These are phyloP conservation scores for Cephalotes varians DNA, from an alignment of 2,888 invertebrate genomes.

Conservation along the genomic window DNA sequence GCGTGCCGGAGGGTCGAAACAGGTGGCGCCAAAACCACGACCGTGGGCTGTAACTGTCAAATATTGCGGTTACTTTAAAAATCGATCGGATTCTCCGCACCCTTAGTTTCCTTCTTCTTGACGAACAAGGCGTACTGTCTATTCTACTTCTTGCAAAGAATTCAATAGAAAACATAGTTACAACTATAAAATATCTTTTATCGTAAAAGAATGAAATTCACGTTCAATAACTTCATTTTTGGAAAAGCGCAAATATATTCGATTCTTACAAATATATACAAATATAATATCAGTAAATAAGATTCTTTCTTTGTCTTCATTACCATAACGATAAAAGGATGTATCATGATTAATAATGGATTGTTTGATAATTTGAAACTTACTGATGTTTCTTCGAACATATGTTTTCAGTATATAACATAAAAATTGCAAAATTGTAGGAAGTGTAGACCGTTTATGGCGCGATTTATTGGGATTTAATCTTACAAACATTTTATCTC, in stretches of 20 bases:
- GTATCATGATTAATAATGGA: background rate
- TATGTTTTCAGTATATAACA: background rate
- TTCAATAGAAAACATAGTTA: constrained; percentile 20
- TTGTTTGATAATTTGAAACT: background rate
- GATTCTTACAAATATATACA: background rate
- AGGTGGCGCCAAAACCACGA: constrained; percentile 84
- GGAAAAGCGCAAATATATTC: background rate
- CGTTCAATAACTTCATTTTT: background rate
- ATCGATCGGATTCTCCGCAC: constrained; percentile 80
- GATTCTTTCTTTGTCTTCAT: background rate
- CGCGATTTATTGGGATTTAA: constrained; percentile 10
- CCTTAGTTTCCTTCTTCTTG: constrained; percentile 34
- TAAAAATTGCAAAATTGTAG: background rate
- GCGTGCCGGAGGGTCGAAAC: constrained; percentile 78
- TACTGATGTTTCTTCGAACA: background rate
- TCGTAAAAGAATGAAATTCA: background rate
- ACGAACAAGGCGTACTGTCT: constrained; percentile 51
- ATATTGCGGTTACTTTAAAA: constrained; percentile 85
- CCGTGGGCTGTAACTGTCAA: constrained; percentile 83
- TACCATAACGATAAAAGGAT: background rate
- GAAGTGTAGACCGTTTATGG: background rate
- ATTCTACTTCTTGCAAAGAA: constrained; percentile 52
- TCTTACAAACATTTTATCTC: constrained; percentile 33
- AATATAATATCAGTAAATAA: background rate
- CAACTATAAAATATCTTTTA: background rate